phyloP scores from a whole-genome alignment of 2,888 invertebrate species.

The Cephus pygmeus region DNA sequence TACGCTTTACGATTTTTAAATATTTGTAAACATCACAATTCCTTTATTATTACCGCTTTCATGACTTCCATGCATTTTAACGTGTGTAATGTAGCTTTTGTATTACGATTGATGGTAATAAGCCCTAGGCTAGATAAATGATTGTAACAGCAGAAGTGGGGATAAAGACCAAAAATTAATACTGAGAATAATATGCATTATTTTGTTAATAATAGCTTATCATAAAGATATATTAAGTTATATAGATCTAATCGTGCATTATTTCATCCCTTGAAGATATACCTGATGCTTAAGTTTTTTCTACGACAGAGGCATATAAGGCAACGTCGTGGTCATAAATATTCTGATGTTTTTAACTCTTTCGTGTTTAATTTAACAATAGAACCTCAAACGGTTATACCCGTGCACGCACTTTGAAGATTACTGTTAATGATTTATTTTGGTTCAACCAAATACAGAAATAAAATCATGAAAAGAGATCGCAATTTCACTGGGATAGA shows the following conservation, averaged over 20 bases:
- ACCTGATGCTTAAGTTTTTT: not conserved
- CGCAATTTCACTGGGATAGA: not conserved
- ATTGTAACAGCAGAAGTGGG: constrained; percentile 10
- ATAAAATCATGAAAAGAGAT: not conserved
- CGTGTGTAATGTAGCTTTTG: constrained; percentile 2
- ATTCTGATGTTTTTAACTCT: not conserved
- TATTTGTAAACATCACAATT: not conserved
- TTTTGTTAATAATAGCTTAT: constrained; percentile 17
- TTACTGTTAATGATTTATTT: not conserved
- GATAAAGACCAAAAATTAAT: constrained; percentile 22
- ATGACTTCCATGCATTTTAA: not conserved
- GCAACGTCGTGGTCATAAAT: not conserved
- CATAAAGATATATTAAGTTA: constrained; percentile 19
- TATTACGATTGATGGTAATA: not conserved
- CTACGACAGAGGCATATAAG: not conserved
- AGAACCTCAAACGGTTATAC: not conserved
- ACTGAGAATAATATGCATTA: constrained; percentile 22
- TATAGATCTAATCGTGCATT: not conserved
- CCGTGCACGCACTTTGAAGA: not conserved
- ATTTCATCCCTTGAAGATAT: not conserved
- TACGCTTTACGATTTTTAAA: not conserved
- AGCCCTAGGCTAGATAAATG: constrained; percentile 3
- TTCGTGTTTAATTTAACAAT: not conserved
- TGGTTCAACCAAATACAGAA: not conserved
- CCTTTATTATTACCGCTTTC: not conserved